Percentiles rank a stretch among this genome's conserved stretches.
phyloP scores from a whole-genome alignment of 2,113 vertebrate genomes.

The Accipiter virgatus region DNA sequence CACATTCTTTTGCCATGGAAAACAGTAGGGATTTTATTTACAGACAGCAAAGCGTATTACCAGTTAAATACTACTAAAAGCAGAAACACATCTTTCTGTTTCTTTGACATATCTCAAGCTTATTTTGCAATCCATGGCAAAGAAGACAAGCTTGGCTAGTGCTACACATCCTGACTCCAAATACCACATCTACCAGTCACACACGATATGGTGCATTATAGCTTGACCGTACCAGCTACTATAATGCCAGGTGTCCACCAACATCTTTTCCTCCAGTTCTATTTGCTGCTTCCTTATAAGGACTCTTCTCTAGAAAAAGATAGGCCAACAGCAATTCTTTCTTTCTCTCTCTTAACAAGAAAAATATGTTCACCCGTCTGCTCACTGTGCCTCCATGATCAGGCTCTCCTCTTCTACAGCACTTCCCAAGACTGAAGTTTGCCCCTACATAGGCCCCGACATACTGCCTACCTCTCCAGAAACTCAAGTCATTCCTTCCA shows the following conservation, averaged over 20 bases:
- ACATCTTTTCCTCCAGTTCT: neutral
- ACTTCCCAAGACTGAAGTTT: neutral
- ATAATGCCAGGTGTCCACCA: neutral
- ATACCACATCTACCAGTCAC: neutral
- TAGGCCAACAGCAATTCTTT: neutral
- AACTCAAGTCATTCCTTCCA: neutral
- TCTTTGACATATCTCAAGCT: neutral
- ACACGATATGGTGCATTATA: neutral
- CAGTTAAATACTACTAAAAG: neutral
- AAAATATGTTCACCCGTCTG: neutral
- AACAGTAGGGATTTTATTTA: neutral
- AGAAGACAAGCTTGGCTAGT: neutral
- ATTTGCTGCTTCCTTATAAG: neutral
- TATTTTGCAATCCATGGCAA: neutral
- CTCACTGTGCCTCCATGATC: neutral
- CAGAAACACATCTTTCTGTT: neutral
- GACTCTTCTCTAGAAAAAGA: neutral
- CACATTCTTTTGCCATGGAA: neutral
- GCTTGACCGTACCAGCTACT: neutral
- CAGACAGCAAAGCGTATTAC: neutral
- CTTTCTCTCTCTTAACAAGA: neutral
- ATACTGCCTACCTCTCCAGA: neutral
- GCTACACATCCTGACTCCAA: neutral
- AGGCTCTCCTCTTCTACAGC: neutral
- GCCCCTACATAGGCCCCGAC: neutral